Percentiles rank a stretch among this genome's conserved stretches.
Conservation (phyloP, 2,888 invertebrate species). For the Gryllus longicercus region DNA sequence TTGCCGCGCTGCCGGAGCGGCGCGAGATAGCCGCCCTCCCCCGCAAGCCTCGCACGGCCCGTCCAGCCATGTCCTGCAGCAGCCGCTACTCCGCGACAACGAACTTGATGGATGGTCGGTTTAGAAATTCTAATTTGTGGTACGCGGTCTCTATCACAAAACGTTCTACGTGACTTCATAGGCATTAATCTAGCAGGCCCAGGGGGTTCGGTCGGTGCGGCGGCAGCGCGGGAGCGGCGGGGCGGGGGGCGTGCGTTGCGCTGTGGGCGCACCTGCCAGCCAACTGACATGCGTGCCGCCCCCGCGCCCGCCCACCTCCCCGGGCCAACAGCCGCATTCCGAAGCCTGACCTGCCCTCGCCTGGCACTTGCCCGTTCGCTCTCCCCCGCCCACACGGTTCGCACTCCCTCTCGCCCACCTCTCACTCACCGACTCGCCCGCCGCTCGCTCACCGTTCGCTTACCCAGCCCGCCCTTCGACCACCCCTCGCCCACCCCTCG, state of each 20-base stretch:
- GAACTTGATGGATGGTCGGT: conserved; percentile 10
- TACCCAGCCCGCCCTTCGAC: too few species aligned
- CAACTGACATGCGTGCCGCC: not conserved
- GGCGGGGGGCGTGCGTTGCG: not conserved
- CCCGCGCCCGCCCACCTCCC: not conserved
- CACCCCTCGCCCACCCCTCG: too few species aligned
- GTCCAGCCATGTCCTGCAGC: too few species aligned
- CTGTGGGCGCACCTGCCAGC: not conserved
- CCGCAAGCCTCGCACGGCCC: not conserved
- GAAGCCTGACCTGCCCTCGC: too few species aligned
- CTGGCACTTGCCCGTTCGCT: too few species aligned
- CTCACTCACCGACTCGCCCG: too few species aligned
- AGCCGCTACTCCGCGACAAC: not conserved
- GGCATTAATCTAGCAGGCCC: not conserved
- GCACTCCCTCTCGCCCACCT: too few species aligned
- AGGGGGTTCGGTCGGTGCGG: not conserved
- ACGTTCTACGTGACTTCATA: not conserved
- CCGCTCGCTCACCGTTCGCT: too few species aligned
- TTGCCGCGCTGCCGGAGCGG: too few species aligned
- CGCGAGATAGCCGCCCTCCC: not conserved
- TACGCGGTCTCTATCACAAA: conserved; percentile 11
- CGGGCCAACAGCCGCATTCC: too few species aligned
- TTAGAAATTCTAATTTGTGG: conserved; percentile 17
- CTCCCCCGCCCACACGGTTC: too few species aligned
- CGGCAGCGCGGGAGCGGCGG: not conserved